phyloP scores from a whole-genome alignment of 2,113 vertebrate species.

The Callopanchax toddi region DNA sequence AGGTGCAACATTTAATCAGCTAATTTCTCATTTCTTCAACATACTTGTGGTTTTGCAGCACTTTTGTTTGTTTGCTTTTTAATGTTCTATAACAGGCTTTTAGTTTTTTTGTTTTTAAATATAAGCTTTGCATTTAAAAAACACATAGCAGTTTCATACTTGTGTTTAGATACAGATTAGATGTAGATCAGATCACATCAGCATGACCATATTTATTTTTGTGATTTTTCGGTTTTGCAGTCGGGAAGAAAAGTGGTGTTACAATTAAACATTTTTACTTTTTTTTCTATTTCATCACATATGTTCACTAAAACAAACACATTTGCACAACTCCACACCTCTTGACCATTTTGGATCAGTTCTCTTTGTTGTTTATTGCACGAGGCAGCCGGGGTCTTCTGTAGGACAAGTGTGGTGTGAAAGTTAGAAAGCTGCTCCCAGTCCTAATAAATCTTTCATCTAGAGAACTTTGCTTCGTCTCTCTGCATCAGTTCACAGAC shows the following conservation, averaged over 20 bases:
- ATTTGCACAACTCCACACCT: background rate
- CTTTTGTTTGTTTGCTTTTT: too few species aligned
- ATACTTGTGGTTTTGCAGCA: too few species aligned
- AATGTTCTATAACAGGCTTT: too few species aligned
- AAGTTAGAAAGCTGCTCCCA: conserved; percentile 56
- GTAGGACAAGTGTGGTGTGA: conserved; percentile 34
- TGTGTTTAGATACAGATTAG: too few species aligned
- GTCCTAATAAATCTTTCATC: conserved; percentile 72
- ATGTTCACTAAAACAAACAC: background rate
- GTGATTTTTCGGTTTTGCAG: too few species aligned
- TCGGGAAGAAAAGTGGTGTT: background rate
- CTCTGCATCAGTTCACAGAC: conserved; percentile 65
- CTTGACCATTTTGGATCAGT: background rate
- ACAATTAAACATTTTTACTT: background rate
- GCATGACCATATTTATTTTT: too few species aligned
- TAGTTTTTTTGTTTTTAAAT: background rate
- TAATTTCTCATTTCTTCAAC: too few species aligned
- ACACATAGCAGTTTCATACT: too few species aligned
- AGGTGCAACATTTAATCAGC: too few species aligned
- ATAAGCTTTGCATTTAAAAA: too few species aligned
- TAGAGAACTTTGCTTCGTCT: conserved; percentile 59
- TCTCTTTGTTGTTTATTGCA: background rate
- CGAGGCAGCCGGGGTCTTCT: conserved; percentile 43
- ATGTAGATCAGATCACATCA: too few species aligned
- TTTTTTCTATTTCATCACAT: background rate